These are phyloP conservation scores for Caenorhabditis elegans DNA, from an alignment of 1,140 invertebrate genomes.

Conservation along the genomic window WBcel235 BX284606.5:3816001-3816500, in stretches of 20 bases:
- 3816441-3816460: not conserved
- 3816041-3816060: too few relatives aligned
- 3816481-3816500: not conserved
- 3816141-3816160: too few relatives aligned
- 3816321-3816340: not conserved
- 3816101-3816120: too few relatives aligned
- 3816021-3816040: too few relatives aligned
- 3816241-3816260: not conserved
- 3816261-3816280: not conserved
- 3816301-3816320: not conserved
- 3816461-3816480: not conserved
- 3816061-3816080: too few relatives aligned
- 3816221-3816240: not conserved
- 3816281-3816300: not conserved
- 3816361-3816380: conserved; percentile 17
- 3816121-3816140: too few relatives aligned
- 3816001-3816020: too few relatives aligned
- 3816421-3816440: conserved; percentile 12
- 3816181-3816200: conserved; percentile 40
- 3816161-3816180: not conserved
- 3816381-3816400: conserved; percentile 29
- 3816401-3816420: conserved; percentile 6
- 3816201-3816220: conserved; percentile 11
- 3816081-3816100: too few relatives aligned
- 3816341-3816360: not conserved